Conservation (phyloP, 1,140 invertebrate species). For the Bombyx mandarina region DNA sequence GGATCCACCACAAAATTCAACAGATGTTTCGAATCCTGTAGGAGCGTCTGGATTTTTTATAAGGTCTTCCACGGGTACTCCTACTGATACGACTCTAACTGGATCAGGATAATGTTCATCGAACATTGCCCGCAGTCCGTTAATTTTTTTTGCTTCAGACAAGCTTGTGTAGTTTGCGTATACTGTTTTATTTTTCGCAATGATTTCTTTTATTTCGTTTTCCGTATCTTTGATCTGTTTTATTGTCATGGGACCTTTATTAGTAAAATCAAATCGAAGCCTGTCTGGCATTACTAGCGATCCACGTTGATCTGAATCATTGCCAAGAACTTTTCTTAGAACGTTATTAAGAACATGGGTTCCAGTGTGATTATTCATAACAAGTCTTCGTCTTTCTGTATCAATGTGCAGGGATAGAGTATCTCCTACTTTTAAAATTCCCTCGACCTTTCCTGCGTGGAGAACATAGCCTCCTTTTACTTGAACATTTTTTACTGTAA, state of each 20-base stretch:
- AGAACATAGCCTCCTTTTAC: constrained; percentile 96
- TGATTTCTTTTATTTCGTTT: constrained; percentile 82
- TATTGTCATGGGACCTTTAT: constrained; percentile 91
- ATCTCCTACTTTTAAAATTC: constrained; percentile 89
- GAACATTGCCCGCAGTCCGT: constrained; percentile 97
- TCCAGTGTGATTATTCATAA: constrained; percentile 99
- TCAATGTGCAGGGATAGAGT: constrained; percentile 88
- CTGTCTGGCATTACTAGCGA: constrained; percentile 98
- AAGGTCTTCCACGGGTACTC: constrained; percentile 91
- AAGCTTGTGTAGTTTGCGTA: constrained; percentile 93
- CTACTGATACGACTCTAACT: constrained; percentile 96
- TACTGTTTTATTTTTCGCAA: constrained; percentile 85
- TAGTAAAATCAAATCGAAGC: constrained; percentile 97
- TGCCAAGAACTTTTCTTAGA: constrained; percentile 88
- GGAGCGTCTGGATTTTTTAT: constrained; percentile 87
- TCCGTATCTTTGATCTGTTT: constrained; percentile 92
- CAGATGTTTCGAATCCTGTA: constrained; percentile 87
- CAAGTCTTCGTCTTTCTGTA: constrained; percentile 82
- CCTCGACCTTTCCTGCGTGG: constrained; percentile 92
- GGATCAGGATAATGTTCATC: constrained; percentile 99
- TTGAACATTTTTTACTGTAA: constrained; percentile 95
- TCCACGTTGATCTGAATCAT: constrained; percentile 96
- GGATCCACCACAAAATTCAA: constrained; percentile 99
- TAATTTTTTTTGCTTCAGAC: constrained; percentile 89
- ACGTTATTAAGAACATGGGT: constrained; percentile 98